Conservation (phyloP, 1,140 invertebrate species). For the Aphelinus certus region DNA sequence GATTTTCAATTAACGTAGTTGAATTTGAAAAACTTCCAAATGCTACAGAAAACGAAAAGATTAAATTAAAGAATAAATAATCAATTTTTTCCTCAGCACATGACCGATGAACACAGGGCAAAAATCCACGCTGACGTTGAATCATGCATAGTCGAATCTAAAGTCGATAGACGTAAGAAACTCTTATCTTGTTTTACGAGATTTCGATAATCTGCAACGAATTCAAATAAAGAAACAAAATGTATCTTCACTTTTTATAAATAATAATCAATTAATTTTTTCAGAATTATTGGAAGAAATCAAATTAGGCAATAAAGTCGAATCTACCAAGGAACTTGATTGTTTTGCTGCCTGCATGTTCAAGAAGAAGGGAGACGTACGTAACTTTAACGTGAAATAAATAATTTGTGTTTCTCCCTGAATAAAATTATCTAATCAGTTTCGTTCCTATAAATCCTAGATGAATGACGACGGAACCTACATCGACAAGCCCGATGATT, state of each 20-base stretch:
- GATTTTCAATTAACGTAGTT: no score
- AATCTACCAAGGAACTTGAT: slow-evolving; percentile 2
- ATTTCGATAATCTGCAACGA: no score
- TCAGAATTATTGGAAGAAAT: slow-evolving; percentile 7
- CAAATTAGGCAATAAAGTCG: not conserved
- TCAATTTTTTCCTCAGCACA: not conserved
- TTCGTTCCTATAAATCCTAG: not conserved
- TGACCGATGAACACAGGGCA: not conserved
- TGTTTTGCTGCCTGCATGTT: slow-evolving; percentile 23
- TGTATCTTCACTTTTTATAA: no score
- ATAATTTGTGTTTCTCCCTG: not conserved
- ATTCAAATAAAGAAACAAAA: not conserved
- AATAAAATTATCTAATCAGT: not conserved
- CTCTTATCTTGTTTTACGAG: not conserved
- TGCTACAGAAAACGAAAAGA: no score
- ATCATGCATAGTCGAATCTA: slow-evolving; percentile 1
- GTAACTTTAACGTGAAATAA: not conserved
- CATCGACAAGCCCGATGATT: not conserved
- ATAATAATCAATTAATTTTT: not conserved
- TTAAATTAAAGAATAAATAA: not conserved
- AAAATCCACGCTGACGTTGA: not conserved
- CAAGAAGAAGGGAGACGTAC: slow-evolving; percentile 16
- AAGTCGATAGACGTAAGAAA: slow-evolving; percentile 15
- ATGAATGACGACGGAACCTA: not conserved
- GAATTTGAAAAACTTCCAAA: no score